A percentile compares a stretch with the other conserved stretches of the same genome.
phyloP scores from a whole-genome alignment of 1,140 invertebrate species.

The Choristoneura fumiferana region DNA sequence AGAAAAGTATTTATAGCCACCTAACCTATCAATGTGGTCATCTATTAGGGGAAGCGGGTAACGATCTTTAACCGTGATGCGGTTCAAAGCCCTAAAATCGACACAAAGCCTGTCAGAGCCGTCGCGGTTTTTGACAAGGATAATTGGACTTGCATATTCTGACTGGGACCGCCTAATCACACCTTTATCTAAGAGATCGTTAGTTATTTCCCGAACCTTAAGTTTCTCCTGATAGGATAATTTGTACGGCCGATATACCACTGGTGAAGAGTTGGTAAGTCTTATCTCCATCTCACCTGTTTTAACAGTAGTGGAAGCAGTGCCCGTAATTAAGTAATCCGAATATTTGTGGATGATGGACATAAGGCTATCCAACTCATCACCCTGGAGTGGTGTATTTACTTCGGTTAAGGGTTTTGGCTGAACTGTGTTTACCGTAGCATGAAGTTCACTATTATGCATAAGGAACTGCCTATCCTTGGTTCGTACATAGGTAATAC shows the following conservation, averaged over 20 bases:
- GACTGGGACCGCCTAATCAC: conserved; percentile 29
- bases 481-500: conserved; percentile 27
- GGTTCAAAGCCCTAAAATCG: conserved; percentile 47
- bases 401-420: too few species aligned
- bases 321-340: too few species aligned
- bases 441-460: too few species aligned
- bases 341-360: too few species aligned
- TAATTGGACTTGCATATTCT: conserved; percentile 33
- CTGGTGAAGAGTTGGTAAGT: conserved; percentile 1
- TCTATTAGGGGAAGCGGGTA: conserved; percentile 44
- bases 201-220: background rate
- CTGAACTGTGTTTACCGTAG: too few species aligned
- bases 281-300: conserved; percentile 25
- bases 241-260: conserved; percentile 18
- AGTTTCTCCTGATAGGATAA: conserved; percentile 2
- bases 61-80: conserved; percentile 34
- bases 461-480: too few species aligned
- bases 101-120: conserved; percentile 39
- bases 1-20: conserved; percentile 18
- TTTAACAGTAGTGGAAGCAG: conserved; percentile 21
- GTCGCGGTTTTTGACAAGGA: conserved; percentile 40
- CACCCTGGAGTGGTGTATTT: too few species aligned
- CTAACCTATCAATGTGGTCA: conserved; percentile 8
- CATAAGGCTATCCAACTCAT: too few species aligned
- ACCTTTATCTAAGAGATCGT: conserved; percentile 10